These are phyloP conservation scores for Eurosta solidaginis DNA, from an alignment of 1,140 invertebrate species.

Conservation along the genomic window DNA sequence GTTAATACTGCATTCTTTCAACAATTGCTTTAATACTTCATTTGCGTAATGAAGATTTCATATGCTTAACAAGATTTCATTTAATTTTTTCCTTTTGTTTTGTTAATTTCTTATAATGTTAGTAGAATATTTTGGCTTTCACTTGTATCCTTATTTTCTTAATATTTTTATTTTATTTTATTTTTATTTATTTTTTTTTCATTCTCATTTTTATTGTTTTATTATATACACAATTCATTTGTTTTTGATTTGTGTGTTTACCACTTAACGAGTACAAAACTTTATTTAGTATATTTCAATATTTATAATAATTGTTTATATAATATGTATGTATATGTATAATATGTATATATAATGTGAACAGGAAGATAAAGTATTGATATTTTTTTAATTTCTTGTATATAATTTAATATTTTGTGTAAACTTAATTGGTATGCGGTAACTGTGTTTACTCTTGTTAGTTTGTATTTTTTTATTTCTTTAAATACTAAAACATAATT, in stretches of 20 bases:
- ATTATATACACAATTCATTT: slow-evolving; percentile 1
- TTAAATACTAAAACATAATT: neutral
- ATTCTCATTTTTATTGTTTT: neutral
- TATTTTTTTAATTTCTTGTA: neutral
- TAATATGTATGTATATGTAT: neutral
- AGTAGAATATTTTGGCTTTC: slow-evolving; percentile 27
- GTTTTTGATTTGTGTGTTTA: neutral
- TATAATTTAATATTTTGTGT: neutral
- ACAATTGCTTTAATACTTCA: neutral
- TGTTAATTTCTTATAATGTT: neutral
- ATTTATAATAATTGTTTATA: neutral
- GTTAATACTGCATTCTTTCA: slow-evolving; percentile 21
- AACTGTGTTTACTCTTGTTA: neutral
- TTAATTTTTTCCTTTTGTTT: neutral
- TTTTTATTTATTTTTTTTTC: neutral
- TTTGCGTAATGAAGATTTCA: neutral
- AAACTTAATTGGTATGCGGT: neutral
- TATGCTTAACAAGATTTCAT: neutral
- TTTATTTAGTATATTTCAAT: slow-evolving; percentile 6
- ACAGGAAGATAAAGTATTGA: slow-evolving; percentile 27
- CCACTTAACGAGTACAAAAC: slow-evolving; percentile 23
- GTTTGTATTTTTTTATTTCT: neutral
- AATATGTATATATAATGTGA: slow-evolving; percentile 31
- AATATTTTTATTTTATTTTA: neutral
- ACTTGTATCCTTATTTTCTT: too few relatives aligned